Evolutionary conservation across 2,888 invertebrate species (phyloP).

Genomic region (Drosophila robusta): DNA sequence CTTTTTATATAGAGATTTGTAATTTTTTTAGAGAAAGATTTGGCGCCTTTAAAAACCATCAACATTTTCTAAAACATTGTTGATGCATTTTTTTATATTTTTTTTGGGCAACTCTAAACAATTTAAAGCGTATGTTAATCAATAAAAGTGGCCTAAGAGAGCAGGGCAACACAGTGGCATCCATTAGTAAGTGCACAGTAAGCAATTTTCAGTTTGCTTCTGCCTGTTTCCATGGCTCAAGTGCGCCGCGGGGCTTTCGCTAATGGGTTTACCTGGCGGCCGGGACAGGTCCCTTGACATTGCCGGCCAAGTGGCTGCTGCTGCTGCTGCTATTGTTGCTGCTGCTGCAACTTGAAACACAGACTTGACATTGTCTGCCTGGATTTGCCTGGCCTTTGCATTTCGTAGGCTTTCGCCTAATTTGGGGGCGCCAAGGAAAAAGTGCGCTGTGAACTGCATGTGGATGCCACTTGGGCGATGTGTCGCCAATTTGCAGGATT

Average conservation of each 20-base stretch:
- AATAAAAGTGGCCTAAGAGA: neutral
- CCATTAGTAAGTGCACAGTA: neutral
- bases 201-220: constrained; percentile 2
- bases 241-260: constrained; percentile 18
- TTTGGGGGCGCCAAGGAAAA: constrained; percentile 24
- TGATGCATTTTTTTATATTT: too few species aligned
- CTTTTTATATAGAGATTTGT: too few species aligned
- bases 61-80: too few species aligned
- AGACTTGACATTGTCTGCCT: constrained; percentile 64
- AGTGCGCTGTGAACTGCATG: constrained; percentile 25
- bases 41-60: too few species aligned
- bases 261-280: constrained; percentile 36
- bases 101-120: too few species aligned
- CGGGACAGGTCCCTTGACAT: constrained; percentile 36
- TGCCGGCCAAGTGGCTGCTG: constrained; percentile 29
- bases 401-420: constrained; percentile 50
- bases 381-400: constrained; percentile 41
- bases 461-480: constrained; percentile 30
- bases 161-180: neutral
- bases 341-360: constrained; percentile 13
- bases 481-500: constrained; percentile 52
- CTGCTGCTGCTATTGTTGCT: constrained; percentile 8
- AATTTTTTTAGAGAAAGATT: too few species aligned
- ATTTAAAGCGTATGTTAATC: neutral
- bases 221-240: constrained; percentile 3